phyloP scores from a whole-genome alignment of 2,888 invertebrate genomes.

The Dyspetes luteomarginatus region DNA sequence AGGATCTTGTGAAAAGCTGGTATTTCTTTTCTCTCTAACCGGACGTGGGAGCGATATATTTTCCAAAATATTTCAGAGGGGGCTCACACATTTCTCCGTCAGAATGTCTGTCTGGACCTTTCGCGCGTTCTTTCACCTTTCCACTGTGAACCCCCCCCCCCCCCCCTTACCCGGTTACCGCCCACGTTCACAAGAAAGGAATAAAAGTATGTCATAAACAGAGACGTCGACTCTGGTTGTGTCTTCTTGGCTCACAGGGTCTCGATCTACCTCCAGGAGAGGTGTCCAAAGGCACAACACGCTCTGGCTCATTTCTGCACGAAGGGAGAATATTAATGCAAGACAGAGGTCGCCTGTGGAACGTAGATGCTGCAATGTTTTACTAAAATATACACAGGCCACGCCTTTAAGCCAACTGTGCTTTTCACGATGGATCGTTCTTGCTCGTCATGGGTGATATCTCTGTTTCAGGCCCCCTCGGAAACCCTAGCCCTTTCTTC shows the following conservation, averaged over 20 bases:
- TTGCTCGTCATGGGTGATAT: slow-evolving; percentile 78
- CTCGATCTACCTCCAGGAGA: slow-evolving; percentile 34
- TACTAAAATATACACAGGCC: slow-evolving; percentile 8
- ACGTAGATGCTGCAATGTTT: not conserved
- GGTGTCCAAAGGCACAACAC: slow-evolving; percentile 58
- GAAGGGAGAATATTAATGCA: slow-evolving; percentile 76
- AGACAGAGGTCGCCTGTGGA: slow-evolving; percentile 53
- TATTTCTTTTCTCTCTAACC: slow-evolving; percentile 51
- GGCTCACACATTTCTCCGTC: slow-evolving; percentile 38
- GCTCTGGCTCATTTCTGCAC: slow-evolving; percentile 72
- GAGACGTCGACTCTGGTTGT: slow-evolving; percentile 43
- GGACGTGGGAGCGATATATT: slow-evolving; percentile 59
- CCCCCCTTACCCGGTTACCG: slow-evolving; percentile 57
- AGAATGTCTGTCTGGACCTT: slow-evolving; percentile 41
- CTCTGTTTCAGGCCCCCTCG: slow-evolving; percentile 74
- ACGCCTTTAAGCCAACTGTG: slow-evolving; percentile 56
- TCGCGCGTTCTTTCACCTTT: slow-evolving; percentile 53
- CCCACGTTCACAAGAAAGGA: slow-evolving; percentile 58
- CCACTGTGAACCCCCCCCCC: slow-evolving; percentile 20
- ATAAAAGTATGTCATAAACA: slow-evolving; percentile 47
- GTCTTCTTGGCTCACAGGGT: slow-evolving; percentile 8
- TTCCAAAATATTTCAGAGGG: slow-evolving; percentile 54
- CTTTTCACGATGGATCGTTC: slow-evolving; percentile 68
- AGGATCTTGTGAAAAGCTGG: slow-evolving; percentile 41
- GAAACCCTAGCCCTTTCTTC: slow-evolving; percentile 69